phyloP scores from a whole-genome alignment of 2,113 vertebrate species.

The Gymnobelideus leadbeateri region DNA sequence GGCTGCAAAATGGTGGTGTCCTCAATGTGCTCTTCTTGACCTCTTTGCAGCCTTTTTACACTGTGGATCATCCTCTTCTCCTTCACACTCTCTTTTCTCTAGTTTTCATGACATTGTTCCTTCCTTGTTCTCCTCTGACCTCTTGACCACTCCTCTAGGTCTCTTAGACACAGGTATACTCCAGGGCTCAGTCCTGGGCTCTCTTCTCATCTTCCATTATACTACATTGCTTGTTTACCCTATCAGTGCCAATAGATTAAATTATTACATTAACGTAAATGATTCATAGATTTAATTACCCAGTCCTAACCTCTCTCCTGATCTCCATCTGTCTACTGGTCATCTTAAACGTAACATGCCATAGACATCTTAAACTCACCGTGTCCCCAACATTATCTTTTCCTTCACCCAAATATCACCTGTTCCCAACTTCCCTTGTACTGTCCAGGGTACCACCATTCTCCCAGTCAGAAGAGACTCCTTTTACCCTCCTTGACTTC shows the following conservation, averaged over 20 bases:
- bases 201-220: not conserved
- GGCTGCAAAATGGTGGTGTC: not conserved
- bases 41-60: not conserved
- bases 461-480: not conserved
- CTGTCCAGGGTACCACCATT: not conserved
- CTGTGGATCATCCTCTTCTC: not conserved
- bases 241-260: not conserved
- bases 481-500: not conserved
- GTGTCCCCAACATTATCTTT: not conserved
- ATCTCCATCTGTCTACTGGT: not conserved
- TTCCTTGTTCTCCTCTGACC: not conserved
- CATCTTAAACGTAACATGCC: not conserved
- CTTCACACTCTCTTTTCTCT: not conserved
- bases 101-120: not conserved
- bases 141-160: not conserved
- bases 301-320: not conserved
- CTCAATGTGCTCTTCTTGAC: not conserved
- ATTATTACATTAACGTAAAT: not conserved
- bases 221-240: not conserved
- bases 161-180: not conserved
- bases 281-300: not conserved
- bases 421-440: not conserved
- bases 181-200: too few relatives aligned
- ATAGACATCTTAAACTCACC: not conserved
- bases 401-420: not conserved